Percentiles rank a stretch among this genome's conserved stretches.
Evolutionary conservation across 2,888 invertebrate species (phyloP).

Genomic region (Agrotis puta): DNA sequence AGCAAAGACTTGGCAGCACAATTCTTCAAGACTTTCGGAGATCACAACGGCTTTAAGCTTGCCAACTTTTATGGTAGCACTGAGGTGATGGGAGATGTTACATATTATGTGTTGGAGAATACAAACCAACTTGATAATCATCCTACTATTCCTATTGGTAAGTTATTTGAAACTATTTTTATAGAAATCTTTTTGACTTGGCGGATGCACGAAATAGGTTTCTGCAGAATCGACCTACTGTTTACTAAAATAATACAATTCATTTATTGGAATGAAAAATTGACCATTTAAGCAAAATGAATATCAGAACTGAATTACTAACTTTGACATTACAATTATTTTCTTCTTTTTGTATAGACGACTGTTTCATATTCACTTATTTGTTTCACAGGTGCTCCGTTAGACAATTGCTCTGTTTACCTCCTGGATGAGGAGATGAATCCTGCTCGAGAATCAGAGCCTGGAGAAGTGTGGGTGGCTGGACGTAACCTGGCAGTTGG

Average conservation of each 20-base stretch:
- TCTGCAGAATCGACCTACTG: neutral
- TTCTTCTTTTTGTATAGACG: neutral
- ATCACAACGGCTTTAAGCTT: constrained; percentile 91
- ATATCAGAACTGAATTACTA: neutral
- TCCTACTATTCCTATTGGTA: constrained; percentile 96
- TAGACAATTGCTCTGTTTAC: constrained; percentile 96
- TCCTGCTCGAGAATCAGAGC: constrained; percentile 93
- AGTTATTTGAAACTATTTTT: constrained; percentile 64
- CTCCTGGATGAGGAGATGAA: constrained; percentile 94
- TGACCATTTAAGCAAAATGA: no score
- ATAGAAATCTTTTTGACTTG: neutral
- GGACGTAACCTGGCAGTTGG: constrained; percentile 95
- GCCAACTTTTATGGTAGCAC: constrained; percentile 98
- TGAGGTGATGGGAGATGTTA: constrained; percentile 97
- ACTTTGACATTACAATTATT: neutral
- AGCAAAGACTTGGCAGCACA: constrained; percentile 93
- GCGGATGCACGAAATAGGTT: neutral
- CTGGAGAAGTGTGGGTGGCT: constrained; percentile 96
- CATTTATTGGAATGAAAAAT: neutral
- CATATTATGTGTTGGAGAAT: constrained; percentile 93
- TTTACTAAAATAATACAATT: neutral
- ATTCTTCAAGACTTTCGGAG: constrained; percentile 94
- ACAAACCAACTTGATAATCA: constrained; percentile 91
- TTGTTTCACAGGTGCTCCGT: constrained; percentile 91
- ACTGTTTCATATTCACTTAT: neutral